These are phyloP conservation scores for Accipiter virgatus DNA, from an alignment of 2,113 vertebrate species.

Conservation along the genomic window DNA sequence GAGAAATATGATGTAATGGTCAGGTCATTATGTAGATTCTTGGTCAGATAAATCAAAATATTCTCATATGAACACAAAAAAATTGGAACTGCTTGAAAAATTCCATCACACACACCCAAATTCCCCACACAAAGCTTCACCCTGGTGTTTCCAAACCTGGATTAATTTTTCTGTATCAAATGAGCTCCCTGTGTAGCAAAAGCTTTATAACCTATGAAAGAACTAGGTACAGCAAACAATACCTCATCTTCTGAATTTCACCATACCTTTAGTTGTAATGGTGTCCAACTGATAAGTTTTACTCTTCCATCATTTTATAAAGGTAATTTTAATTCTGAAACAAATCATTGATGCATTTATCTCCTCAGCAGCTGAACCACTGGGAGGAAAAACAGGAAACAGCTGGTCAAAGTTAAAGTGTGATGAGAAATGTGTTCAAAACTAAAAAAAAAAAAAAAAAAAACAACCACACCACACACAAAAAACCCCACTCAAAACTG, in stretches of 20 bases:
- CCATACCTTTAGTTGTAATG: neutral
- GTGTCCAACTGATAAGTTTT: neutral
- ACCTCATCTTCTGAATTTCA: neutral
- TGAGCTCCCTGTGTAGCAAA: neutral
- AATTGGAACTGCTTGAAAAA: slow-evolving; percentile 6
- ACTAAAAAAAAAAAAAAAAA: neutral
- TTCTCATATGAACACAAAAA: neutral
- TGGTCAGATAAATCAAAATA: neutral
- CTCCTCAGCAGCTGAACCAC: neutral
- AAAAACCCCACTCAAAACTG: neutral
- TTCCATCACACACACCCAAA: neutral
- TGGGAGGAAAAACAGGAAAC: slow-evolving; percentile 58
- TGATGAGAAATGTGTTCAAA: slow-evolving; percentile 2
- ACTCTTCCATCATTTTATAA: neutral
- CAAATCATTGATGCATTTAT: neutral
- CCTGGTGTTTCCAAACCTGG: neutral
- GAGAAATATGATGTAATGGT: neutral
- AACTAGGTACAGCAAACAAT: neutral
- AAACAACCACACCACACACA: too few species aligned
- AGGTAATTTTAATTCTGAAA: neutral
- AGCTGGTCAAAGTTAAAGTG: slow-evolving; percentile 30
- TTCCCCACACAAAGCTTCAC: neutral
- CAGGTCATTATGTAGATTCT: neutral
- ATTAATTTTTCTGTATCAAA: neutral
- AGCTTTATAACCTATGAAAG: neutral